Evolutionary conservation across 2,113 vertebrate genomes (phyloP).

Genomic region (Vireo altiloquus): DNA sequence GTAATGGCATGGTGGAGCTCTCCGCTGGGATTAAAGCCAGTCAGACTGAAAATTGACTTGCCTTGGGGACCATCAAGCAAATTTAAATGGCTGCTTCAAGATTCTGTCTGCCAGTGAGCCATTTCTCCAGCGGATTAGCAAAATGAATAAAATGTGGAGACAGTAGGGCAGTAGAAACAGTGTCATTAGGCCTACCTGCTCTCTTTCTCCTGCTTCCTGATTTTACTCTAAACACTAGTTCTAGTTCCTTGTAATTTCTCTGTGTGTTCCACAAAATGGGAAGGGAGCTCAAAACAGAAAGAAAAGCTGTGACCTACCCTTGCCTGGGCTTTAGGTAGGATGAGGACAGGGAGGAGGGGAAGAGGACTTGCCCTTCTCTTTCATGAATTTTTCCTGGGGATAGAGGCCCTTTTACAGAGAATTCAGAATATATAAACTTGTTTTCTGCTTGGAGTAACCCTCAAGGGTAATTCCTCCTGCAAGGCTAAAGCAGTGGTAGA

Average conservation of each 20-base stretch:
- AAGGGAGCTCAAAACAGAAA: not conserved
- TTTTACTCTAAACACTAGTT: not conserved
- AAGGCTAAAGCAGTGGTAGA: not conserved
- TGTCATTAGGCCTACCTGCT: not conserved
- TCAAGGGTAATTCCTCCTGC: not conserved
- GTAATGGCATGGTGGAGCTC: conserved; percentile 20
- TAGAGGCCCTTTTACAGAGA: not conserved
- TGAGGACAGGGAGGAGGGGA: not conserved
- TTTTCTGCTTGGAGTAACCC: not conserved
- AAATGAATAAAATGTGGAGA: conserved; percentile 29
- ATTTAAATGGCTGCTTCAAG: conserved; percentile 39
- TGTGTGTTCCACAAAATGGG: not conserved
- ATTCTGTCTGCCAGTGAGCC: conserved; percentile 26
- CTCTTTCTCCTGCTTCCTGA: not conserved
- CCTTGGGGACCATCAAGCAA: conserved; percentile 47
- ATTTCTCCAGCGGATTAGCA: not conserved
- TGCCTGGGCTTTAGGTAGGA: not conserved
- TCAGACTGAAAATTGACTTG: conserved; percentile 60
- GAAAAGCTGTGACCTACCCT: not conserved
- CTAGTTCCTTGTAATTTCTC: not conserved
- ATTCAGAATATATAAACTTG: not conserved
- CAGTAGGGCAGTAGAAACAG: not conserved
- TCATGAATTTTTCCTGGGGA: not conserved
- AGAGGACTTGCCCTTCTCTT: not conserved
- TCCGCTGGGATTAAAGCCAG: conserved; percentile 42